phyloP scores from a whole-genome alignment of 1,140 invertebrate genomes.

The Drosophila lini region DNA sequence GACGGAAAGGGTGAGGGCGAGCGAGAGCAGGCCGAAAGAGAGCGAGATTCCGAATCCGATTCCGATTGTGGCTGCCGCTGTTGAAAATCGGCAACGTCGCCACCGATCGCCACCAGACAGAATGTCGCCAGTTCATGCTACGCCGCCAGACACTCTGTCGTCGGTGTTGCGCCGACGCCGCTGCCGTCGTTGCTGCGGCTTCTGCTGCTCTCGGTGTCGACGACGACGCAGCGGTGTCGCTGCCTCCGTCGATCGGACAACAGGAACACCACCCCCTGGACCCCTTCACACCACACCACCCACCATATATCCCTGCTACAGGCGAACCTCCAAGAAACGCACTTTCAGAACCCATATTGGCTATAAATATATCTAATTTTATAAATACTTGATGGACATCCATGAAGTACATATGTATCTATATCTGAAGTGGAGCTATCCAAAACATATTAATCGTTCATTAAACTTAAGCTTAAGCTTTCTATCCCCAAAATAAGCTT shows the following conservation, averaged over 20 bases:
- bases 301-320: constrained; percentile 1
- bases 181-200: constrained; percentile 85
- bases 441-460: background rate
- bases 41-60: constrained; percentile 11
- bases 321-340: background rate
- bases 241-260: constrained; percentile 15
- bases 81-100: constrained; percentile 88
- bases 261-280: constrained; percentile 11
- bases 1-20: constrained; percentile 9
- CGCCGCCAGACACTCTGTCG: constrained; percentile 89
- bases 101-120: constrained; percentile 91
- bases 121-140: constrained; percentile 91
- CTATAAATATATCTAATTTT: no score
- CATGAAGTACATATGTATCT: no score
- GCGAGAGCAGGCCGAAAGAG: constrained; percentile 15
- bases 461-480: background rate
- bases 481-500: background rate
- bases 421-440: background rate
- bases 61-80: constrained; percentile 68
- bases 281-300: constrained; percentile 1
- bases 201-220: constrained; percentile 13
- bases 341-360: background rate
- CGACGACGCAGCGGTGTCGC: constrained; percentile 9
- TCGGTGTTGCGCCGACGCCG: constrained; percentile 66
- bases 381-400: no score